Evolutionary conservation across 2,113 vertebrate species (phyloP), one percentile per base, ranked within the genome.

Genomic region (Cephalopterus ornatus): DNA sequence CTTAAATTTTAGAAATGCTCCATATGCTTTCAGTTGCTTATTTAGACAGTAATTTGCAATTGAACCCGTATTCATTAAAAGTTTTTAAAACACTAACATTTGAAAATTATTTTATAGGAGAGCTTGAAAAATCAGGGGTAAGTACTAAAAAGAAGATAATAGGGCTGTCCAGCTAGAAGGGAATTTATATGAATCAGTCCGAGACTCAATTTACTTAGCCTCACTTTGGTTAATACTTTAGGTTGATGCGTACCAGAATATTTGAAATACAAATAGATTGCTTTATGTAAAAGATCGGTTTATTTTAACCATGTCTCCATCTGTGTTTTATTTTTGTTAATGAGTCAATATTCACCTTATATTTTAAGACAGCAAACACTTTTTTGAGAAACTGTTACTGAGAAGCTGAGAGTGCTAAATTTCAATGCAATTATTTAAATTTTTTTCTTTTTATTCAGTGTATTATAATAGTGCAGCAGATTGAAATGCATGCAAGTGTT

Each of bases 311-410:
- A 11, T 82, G 63, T 93, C 82, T 82, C 89, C 77, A 74, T 88
- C 46, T 95, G 49, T 6, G 39, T 94, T 89, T 93, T 83, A 53
- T 92, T 86, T 93, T 95, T 90, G 75, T 90, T 94, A 94, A 77
- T 82, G 81, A 93, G 66, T 89, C 71, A 55, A n/a, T 92, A 90
- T 66, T 88, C 91, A 96, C 89, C 88, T 95, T 92, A 42, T 89
- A 81, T 85, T 89, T 93, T 89, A 94, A 94, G 78, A 56, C 2
- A 72, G 41, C 72, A 39, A 56, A 80, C 59, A 85, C 42, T 24
- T 78, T 92, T 84, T 85, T 58, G 37, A 78, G n/a, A 88, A 93
- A 41, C 80, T 56, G 63, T 67, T 94, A 27, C 20, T 83, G 35
- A 80, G 76, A 93, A 92, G 56, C 33, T 4, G 44, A 32, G 66